A percentile compares a stretch with the other conserved stretches of the same genome.
Evolutionary conservation across 1,140 invertebrate species (phyloP).

Genomic region (Eufriesea mexicana): DNA sequence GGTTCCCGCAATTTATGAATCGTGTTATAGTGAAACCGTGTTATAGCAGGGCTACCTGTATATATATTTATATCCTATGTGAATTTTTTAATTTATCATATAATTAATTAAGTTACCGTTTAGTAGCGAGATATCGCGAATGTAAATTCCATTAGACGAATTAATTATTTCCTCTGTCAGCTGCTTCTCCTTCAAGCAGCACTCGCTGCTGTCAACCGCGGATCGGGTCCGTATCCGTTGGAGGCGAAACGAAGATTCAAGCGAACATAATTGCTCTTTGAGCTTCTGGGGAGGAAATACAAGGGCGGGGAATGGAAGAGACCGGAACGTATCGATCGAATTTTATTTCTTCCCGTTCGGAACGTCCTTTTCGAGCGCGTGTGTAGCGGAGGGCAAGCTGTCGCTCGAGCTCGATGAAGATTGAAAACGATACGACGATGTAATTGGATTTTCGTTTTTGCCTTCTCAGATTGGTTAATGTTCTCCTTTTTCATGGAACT

Average conservation of each 20-base stretch:
- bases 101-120: too few species aligned
- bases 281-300: background rate
- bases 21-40: too few species aligned
- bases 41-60: too few species aligned
- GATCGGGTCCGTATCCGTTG: too few species aligned
- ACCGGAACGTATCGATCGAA: background rate
- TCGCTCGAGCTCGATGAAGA: constrained; percentile 12
- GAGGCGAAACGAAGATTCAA: background rate
- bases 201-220: background rate
- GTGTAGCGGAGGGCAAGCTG: background rate
- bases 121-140: too few species aligned
- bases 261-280: background rate
- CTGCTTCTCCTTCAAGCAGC: background rate
- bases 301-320: background rate
- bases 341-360: background rate
- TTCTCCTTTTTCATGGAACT: background rate
- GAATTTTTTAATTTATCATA: too few species aligned
- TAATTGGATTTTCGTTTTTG: constrained; percentile 20
- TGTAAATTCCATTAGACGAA: too few species aligned
- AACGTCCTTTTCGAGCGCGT: background rate
- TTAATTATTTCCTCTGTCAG: too few species aligned
- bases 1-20: too few species aligned
- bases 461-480: constrained; percentile 4
- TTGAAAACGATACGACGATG: constrained; percentile 13
- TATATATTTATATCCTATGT: too few species aligned